These are phyloP conservation scores for Tinamus major DNA, from an alignment of 2,797 vertebrate species.

Conservation along the genomic window DNA sequence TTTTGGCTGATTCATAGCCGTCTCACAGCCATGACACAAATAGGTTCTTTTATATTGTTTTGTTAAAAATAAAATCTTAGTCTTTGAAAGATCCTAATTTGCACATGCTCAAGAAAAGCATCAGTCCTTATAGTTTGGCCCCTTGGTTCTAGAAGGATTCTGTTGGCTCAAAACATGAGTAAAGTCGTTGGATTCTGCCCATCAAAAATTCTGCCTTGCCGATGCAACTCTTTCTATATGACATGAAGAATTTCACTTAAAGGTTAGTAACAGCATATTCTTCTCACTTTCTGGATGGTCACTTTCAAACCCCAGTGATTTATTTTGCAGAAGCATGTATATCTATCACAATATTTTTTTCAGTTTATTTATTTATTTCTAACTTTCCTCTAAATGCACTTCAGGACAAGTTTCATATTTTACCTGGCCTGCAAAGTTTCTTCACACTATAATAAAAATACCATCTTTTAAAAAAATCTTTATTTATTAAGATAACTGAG, in stretches of 20 bases:
- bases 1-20: conserved; percentile 7
- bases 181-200: conserved; percentile 11
- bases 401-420: conserved; percentile 30
- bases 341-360: background rate
- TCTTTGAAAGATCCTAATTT: background rate
- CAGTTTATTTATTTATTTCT: background rate
- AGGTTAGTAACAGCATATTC: background rate
- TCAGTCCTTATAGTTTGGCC: background rate
- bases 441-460: conserved; percentile 41
- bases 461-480: background rate
- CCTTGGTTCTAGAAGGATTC: background rate
- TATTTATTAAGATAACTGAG: conserved; percentile 38
- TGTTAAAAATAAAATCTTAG: background rate
- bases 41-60: background rate
- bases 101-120: background rate
- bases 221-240: background rate
- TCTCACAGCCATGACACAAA: background rate
- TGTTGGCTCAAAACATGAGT: background rate
- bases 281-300: background rate
- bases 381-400: background rate
- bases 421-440: conserved; percentile 1
- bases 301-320: background rate
- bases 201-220: background rate
- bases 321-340: conserved; percentile 4
- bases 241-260: conserved; percentile 23